Conservation (phyloP, 2,888 invertebrate species). For the Lithophane semibrunnea region DNA sequence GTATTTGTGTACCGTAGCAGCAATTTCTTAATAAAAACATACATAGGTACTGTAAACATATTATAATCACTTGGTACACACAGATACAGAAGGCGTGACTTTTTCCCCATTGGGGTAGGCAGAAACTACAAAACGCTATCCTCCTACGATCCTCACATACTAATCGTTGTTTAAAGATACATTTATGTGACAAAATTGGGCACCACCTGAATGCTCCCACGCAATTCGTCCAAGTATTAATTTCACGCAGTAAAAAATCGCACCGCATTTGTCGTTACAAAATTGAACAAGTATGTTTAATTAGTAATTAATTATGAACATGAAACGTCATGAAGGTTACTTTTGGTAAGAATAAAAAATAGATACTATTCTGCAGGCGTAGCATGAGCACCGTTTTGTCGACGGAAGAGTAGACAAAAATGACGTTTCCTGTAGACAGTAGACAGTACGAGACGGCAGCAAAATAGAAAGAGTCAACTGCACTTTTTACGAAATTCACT, state of each 20-base stretch:
- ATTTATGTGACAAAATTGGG: conserved; percentile 13
- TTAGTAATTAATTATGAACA: conserved; percentile 11
- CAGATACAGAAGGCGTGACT: too few relatives aligned
- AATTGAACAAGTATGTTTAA: conserved; percentile 22
- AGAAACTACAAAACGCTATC: too few relatives aligned
- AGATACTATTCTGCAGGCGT: not conserved
- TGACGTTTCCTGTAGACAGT: too few relatives aligned
- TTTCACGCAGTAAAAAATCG: conserved; percentile 36
- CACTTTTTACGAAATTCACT: too few relatives aligned
- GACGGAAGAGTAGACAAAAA: too few relatives aligned
- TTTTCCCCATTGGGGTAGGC: too few relatives aligned
- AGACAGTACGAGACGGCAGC: too few relatives aligned
- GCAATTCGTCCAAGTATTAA: conserved; percentile 39
- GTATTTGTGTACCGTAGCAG: not conserved
- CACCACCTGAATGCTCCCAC: conserved; percentile 55
- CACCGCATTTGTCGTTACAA: conserved; percentile 19
- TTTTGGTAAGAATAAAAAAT: not conserved
- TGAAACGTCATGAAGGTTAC: not conserved
- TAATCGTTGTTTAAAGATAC: not conserved
- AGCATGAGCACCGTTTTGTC: too few relatives aligned
- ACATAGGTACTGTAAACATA: too few relatives aligned
- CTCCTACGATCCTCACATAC: too few relatives aligned
- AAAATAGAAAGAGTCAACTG: too few relatives aligned
- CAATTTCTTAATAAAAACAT: not conserved
- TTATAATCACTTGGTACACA: not conserved